Evolutionary conservation across 1,140 invertebrate species (phyloP).

Genomic region (Penaeus japonicus): DNA sequence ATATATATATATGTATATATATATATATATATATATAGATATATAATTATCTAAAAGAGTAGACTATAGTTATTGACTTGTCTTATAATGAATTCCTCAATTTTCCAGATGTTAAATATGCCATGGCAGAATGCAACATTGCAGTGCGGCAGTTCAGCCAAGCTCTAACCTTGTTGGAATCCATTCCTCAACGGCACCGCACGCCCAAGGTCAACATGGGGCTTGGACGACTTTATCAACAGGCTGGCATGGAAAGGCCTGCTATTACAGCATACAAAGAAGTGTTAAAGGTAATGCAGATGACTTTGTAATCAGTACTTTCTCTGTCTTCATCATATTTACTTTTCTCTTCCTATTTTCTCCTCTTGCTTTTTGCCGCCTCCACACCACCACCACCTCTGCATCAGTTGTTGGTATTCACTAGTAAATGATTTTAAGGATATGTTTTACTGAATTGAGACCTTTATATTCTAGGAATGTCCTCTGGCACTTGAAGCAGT

Average conservation of each 20-base stretch:
- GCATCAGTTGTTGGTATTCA: neutral
- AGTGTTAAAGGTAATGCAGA: constrained; percentile 68
- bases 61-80: too few species aligned
- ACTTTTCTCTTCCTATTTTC: neutral
- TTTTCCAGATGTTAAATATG: constrained; percentile 77
- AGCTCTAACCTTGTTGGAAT: constrained; percentile 74
- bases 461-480: constrained; percentile 69
- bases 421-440: too few species aligned
- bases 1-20: too few species aligned
- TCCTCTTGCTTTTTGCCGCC: neutral
- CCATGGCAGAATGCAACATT: constrained; percentile 75
- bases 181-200: constrained; percentile 75
- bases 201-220: constrained; percentile 77
- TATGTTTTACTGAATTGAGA: constrained; percentile 26
- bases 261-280: constrained; percentile 79
- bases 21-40: neutral
- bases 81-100: too few species aligned
- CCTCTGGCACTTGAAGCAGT: constrained; percentile 78
- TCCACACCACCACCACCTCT: too few species aligned
- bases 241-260: constrained; percentile 76
- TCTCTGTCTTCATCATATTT: neutral
- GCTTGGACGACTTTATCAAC: constrained; percentile 76
- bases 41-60: neutral
- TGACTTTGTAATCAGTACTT: neutral
- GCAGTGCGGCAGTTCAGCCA: constrained; percentile 72